Evolutionary conservation across 2,888 invertebrate genomes (phyloP), one percentile per base, ranked within the genome.

Genomic region (Hirtodrosophila histrioides): DNA sequence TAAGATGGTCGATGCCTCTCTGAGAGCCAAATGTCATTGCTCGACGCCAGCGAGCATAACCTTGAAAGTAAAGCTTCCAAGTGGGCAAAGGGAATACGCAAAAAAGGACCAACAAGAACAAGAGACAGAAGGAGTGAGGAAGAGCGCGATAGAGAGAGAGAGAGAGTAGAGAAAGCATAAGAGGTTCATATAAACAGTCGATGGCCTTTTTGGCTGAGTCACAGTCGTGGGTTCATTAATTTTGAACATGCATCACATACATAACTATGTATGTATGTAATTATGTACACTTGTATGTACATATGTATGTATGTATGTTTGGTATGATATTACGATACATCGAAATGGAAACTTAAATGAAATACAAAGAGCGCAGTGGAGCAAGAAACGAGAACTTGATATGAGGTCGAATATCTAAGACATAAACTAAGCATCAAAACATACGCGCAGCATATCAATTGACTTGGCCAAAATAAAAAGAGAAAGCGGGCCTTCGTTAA

Each of bases 61-160:
- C 89, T 89, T 89, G 89, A 89, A 86, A 83, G 78, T 83, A 86
- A 69, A 74, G 70, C 69, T 63, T 60, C 54, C 79, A 75, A 77
- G 37, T 49, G 49, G 48, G 58, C 54, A 70, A 67, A 69, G 55
- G 50, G 56, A 54, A 57, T 73, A 77, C 76, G 66, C 69, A 78
- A 76, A 65, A 27, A 70, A 88, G 88, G 88, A 87, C 82, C 54
- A 73, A 41, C 27, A 40, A 51, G 43, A 44, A 27, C 11, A 10
- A 43, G 46, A 46, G 36, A 39, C 7, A 45, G 40, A 48, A 39
- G 27, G 11, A 36, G 35, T 35, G 36, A 45, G 2, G 12, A 1
- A 33, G 40, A 35, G 27, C 0, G 41, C 35, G 37, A 9, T 10
- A 44, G 10, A 43, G 23, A 33, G 36, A 33, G 39, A 29, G 33